phyloP scores from a whole-genome alignment of 1,140 invertebrate species.

The Pollicipes pollicipes region DNA sequence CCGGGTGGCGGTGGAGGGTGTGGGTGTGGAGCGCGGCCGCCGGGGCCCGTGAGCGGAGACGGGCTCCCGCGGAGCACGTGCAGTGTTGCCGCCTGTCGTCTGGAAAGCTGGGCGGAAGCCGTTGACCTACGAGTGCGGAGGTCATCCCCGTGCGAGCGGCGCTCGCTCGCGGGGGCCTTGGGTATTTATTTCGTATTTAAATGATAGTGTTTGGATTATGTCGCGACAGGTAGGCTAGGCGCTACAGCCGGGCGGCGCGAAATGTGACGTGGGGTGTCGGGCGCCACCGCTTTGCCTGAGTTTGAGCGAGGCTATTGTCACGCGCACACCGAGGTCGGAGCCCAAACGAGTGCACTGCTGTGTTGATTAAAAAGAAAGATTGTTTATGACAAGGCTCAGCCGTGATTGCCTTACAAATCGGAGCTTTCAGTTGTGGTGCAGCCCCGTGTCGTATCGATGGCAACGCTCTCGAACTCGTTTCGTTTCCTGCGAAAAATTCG shows the following conservation, averaged over 20 bases:
- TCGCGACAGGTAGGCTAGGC: not conserved
- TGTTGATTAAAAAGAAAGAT: not conserved
- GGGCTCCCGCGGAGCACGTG: no score
- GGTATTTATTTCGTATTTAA: conserved; percentile 2
- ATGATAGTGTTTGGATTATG: not conserved
- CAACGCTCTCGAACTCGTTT: not conserved
- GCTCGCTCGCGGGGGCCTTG: not conserved
- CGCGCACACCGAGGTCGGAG: not conserved
- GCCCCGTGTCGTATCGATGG: not conserved
- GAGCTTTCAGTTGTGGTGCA: not conserved
- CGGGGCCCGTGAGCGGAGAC: no score
- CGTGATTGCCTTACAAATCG: not conserved
- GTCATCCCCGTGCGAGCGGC: no score
- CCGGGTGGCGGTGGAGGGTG: no score
- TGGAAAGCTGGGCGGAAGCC: no score
- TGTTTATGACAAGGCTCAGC: not conserved
- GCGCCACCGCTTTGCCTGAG: not conserved
- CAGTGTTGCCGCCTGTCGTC: no score
- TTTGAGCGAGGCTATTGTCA: not conserved
- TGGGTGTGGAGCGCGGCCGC: no score
- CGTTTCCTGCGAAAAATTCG: not conserved
- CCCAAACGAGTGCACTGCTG: no score
- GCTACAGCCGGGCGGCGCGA: no score
- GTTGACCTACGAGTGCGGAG: no score
- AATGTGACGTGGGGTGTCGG: not conserved